A percentile compares a stretch with the other conserved stretches of the same genome.
These are phyloP conservation scores for Fopius arisanus DNA, from an alignment of 1,140 invertebrate genomes.

Conservation along the genomic window DNA sequence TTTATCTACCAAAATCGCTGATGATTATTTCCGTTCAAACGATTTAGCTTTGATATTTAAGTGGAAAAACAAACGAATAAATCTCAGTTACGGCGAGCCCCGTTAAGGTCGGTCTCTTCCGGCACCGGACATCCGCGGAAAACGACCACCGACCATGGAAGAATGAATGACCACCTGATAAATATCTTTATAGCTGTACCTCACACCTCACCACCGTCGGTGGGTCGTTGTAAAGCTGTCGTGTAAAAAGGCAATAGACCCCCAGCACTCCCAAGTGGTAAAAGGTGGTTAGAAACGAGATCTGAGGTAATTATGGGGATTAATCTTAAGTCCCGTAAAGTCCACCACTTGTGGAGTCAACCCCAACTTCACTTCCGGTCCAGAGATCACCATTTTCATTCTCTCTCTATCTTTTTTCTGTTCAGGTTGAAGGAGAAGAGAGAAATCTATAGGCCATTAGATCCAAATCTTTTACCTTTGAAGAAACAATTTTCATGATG, in stretches of 20 bases:
- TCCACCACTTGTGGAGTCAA: constrained; percentile 62
- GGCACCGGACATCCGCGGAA: constrained; percentile 27
- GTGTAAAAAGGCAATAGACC: constrained; percentile 50
- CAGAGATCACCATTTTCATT: neutral
- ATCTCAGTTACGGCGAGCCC: neutral
- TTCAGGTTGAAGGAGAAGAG: neutral
- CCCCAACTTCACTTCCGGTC: constrained; percentile 4
- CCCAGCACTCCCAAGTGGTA: neutral
- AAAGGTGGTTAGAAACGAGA: constrained; percentile 33
- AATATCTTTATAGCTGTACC: constrained; percentile 50
- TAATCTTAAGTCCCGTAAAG: constrained; percentile 64
- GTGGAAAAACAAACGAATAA: neutral
- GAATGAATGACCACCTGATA: constrained; percentile 42
- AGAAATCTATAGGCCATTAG: constrained; percentile 19
- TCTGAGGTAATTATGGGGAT: constrained; percentile 61
- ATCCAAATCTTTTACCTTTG: constrained; percentile 19
- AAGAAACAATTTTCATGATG: constrained; percentile 20
- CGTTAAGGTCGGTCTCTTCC: neutral
- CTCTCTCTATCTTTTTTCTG: neutral
- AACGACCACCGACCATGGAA: constrained; percentile 20
- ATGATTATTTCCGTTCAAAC: neutral
- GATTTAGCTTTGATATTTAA: neutral
- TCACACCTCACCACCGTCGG: neutral
- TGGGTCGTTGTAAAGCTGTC: constrained; percentile 19
- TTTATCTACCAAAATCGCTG: neutral